Base-by-base conservation (phyloP, 1,140 invertebrate species). In the Phymastichus coffea region DNA sequence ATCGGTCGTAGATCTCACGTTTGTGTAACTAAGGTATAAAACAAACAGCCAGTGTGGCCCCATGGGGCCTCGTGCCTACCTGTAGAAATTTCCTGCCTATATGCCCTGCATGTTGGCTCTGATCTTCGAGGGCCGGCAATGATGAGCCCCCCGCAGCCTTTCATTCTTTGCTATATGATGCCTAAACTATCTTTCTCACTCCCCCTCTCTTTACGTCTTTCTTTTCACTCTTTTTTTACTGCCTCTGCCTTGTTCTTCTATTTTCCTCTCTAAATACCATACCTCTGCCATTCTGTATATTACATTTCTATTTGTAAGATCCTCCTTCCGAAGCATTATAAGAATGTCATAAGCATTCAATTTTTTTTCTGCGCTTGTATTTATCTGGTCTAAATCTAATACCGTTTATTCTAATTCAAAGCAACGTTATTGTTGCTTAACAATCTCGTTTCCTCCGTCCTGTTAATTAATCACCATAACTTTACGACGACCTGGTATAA, bases 21-120 rank as follows among this genome's bases (percentile, higher is more conserved):
- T 79, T 76, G 74, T 78, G 75, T 77, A 78, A 77, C 75, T 74
- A 72, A 70, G 74, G 75, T 78, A 79, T 78, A 80, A 79, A 80
- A 80, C 76, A 80, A 78, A 80, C 75, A 79, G 75, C 47, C 74
- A 70, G 63, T 70, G 70, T 62, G 72, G 72, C 77, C 75, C 74
- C 77, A 79, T 78, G 76, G 74, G 74, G 77, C 70, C 71, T 69
- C 14, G 2, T 54, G 10, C 15, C 14, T 43, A 51, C 23, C 17
- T 49, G 37, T 43, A 10, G 19, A 10, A 14, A 19, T 12, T 1
- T 3, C 6, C 41, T 37, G 20, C 20, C 33, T 52, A 3, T 55
- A 19, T 54, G 40, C 17, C 38, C 41, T 33, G 12, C 28, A n/a
- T 22, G 30, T 25, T 10, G 1, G n/a, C 19, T 69, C 66, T 72